A percentile compares a stretch with the other conserved stretches of the same genome.
phyloP scores from a whole-genome alignment of 2,797 vertebrate genomes.

The Sarcophilus harrisii region DNA sequence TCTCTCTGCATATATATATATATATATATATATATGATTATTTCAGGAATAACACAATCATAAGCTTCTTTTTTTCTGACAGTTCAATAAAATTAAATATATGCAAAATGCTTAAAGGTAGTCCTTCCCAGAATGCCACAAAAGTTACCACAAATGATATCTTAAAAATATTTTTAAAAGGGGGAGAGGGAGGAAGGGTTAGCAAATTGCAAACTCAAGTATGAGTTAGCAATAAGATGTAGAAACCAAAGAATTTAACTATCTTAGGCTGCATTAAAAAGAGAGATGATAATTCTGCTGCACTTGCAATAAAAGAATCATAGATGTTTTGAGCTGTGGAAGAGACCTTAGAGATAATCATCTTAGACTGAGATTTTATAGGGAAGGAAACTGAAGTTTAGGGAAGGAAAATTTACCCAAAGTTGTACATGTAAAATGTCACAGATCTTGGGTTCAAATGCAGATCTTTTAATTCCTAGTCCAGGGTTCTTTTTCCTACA shows the following conservation, averaged over 20 bases:
- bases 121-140: constrained; percentile 22
- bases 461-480: not conserved
- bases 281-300: not conserved
- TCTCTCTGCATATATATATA: not conserved
- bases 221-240: not conserved
- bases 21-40: constrained; percentile 72
- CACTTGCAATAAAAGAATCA: not conserved
- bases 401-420: not conserved
- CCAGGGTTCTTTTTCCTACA: not conserved
- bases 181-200: not conserved
- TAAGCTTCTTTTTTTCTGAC: constrained; percentile 82
- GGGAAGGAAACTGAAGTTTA: not conserved
- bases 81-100: constrained; percentile 76
- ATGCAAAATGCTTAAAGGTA: constrained; percentile 72
- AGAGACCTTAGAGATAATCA: not conserved
- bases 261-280: not conserved
- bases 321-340: not conserved
- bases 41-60: constrained; percentile 83
- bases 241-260: not conserved
- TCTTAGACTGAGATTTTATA: not conserved
- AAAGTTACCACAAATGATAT: constrained; percentile 55
- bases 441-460: not conserved
- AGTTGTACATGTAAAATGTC: not conserved
- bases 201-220: not conserved
- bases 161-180: constrained; percentile 51